Evolutionary conservation across 2,888 invertebrate genomes (phyloP).

Genomic region (Brachypalpus laphriformis): DNA sequence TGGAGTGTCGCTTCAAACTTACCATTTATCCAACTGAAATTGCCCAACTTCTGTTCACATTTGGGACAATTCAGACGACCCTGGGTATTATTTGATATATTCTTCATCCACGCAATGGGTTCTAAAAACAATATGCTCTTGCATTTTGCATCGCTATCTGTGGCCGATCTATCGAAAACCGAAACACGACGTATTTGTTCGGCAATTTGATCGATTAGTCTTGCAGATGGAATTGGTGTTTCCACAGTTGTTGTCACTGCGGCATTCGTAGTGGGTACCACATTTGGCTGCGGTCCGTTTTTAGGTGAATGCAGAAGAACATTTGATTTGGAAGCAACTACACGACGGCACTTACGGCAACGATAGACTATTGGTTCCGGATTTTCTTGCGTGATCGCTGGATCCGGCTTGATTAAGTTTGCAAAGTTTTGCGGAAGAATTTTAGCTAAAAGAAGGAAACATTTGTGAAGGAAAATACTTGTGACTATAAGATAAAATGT

Average conservation of each 20-base stretch:
- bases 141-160: conserved; percentile 84
- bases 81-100: conserved; percentile 87
- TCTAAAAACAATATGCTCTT: conserved; percentile 92
- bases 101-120: conserved; percentile 94
- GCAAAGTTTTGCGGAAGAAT: conserved; percentile 91
- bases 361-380: conserved; percentile 93
- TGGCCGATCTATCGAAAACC: conserved; percentile 62
- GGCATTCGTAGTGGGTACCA: neutral
- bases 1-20: conserved; percentile 76
- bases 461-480: neutral
- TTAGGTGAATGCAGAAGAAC: conserved; percentile 87
- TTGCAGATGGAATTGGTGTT: conserved; percentile 70
- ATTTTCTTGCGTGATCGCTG: conserved; percentile 88
- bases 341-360: conserved; percentile 91
- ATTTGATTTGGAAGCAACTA: conserved; percentile 92
- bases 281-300: conserved; percentile 37
- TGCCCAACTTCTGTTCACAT: conserved; percentile 92
- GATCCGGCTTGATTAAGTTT: conserved; percentile 91
- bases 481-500: conserved; percentile 24
- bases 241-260: conserved; percentile 19
- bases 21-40: conserved; percentile 96
- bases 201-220: conserved; percentile 79
- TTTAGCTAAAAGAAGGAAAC: conserved; percentile 84
- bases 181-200: conserved; percentile 79
- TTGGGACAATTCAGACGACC: conserved; percentile 95